Base-by-base conservation (phyloP, 2,888 invertebrate species). In the Plusia festucae region DNA sequence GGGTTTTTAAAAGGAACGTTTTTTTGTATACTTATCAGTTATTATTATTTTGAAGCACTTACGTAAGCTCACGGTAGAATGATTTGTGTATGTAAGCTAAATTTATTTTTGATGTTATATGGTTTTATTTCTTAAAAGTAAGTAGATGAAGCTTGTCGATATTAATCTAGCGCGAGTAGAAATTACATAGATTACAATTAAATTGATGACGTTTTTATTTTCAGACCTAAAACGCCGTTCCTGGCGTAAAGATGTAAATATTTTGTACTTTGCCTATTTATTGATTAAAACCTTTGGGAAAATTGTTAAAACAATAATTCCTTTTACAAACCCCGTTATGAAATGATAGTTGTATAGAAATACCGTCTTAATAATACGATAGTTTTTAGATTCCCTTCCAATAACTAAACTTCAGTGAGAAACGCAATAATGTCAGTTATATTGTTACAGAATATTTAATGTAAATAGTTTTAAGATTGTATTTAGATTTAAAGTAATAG, bases 361-460 rank as follows among this genome's bases (percentile, higher is more conserved):
- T 16, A 60, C 63, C 67, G 57, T 55, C 46, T 68, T 72, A 77
- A 65, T 56, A 56, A 64, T 65, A 68, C 46, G 52, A 49, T 79
- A 81, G 73, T 24, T 55, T 67, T 22, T 76, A 78, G 61, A 78
- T 68, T 70, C 60, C 64, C 53, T 69, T 73, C 60, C 59, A 76
- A 66, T 53, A 64, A 20, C n/a, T 69, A 83, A 87, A 74, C 62
- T 83, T 84, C 90, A 92, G 92, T 93, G 91, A 93, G 91, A 92
- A 87, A 85, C 78, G 92, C 93, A 93, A 93, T 92, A 92, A 92
- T 87, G 83, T 88, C 89, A 90, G 90, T 91, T 75, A 85, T 88
- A 90, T 89, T 90, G 89, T 84, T 69, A 79, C 49, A 69, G 56
- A 70, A 75, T 81, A 75, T 79, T 85, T 81, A 79, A 79, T 82